Base-by-base conservation (phyloP, 2,113 vertebrate genomes). In the Tetrax tetrax region DNA sequence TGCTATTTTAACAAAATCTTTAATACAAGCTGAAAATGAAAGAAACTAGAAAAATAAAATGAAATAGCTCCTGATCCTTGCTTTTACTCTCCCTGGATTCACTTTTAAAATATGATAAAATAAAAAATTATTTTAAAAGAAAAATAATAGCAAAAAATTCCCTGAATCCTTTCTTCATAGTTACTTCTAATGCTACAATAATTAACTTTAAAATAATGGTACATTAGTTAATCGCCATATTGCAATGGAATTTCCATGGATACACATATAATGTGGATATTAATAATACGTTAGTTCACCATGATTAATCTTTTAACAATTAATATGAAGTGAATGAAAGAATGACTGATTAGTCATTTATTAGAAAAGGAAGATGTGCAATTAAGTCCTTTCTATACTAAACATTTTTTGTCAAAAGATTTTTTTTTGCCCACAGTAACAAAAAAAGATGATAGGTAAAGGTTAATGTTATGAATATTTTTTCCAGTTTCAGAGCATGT, bases 231-330 rank as follows among this genome's bases (percentile, higher is more conserved):
- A 94, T 95, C 12, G 7, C 57, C 59, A 96, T 95, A 92, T 77
- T 96, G 85, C 68, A 89, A 61, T 94, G 90, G 85, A 96, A 95
- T 94, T 95, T 93, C 86, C 87, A 87, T 95, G 86, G 90, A 82
- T 95, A 63, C 82, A 95, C 88, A 71, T 93, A 97, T 95, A 93
- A 97, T 94, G 57, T 88, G 88, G 83, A 83, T 95, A 93, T 94
- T 96, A 97, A 95, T 95, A 94, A 90, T 82, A 63, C 0, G 35
- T 92, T 97, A 84, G 88, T 91, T 97, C 93, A 90, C 87, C 45
- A 77, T 95, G 91, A 97, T 96, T 94, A 90, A 95, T 97, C 72
- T 93, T 95, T 90, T 90, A 96, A 79, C 88, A 95, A 95, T 95
- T 96, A 96, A 86, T 93, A 84, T 70, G 82, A 93, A 94, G 16